Base-by-base conservation (phyloP, 2,113 vertebrate species). In the Acanthochromis polyacanthus region DNA sequence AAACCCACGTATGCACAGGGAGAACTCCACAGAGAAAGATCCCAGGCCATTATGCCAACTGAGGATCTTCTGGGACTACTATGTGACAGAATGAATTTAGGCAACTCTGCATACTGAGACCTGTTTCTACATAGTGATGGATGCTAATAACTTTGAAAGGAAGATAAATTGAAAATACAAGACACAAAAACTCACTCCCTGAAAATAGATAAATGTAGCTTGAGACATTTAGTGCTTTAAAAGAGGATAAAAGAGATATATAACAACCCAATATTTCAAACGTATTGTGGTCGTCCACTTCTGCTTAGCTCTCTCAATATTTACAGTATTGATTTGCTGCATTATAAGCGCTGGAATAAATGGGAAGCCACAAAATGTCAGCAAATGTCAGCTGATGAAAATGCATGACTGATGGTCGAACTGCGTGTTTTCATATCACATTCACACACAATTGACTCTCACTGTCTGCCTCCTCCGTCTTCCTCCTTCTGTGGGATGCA, bases 371-470 rank as follows among this genome's bases (percentile, higher is more conserved):
- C 74, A 73, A 86, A 87, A 89, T 86, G 85, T 83, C 85, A 90
- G 71, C 38, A 90, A 91, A 89, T 91, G 89, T 87, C 88, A 88
- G 63, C 79, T 83, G 77, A 85, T 88, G 75, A 86, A 91, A 91
- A 90, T 85, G 79, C 79, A 83, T 79, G 80, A 91, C 48, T 88
- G 88, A 91, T 83, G 79, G 38, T 52, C n/a, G 22, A 79, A 59
- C 69, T 56, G 59, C 57, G 52, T 73, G 78, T 86, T 80, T 84
- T 75, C 73, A 77, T 71, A 82, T 87, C 75, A 71, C 58, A 67
- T 75, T 88, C 81, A 87, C 83, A 86, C 78, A 69, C 82, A 83
- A 58, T 72, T 81, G 79, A 38, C 74, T 86, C 65, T 32, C 40
- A 16, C 53, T 56, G 32, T 30, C 62, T 73, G 38, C 59, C 50